Evolutionary conservation across 2,113 vertebrate species (phyloP).

Genomic region (Chiloscyllium plagiosum): DNA sequence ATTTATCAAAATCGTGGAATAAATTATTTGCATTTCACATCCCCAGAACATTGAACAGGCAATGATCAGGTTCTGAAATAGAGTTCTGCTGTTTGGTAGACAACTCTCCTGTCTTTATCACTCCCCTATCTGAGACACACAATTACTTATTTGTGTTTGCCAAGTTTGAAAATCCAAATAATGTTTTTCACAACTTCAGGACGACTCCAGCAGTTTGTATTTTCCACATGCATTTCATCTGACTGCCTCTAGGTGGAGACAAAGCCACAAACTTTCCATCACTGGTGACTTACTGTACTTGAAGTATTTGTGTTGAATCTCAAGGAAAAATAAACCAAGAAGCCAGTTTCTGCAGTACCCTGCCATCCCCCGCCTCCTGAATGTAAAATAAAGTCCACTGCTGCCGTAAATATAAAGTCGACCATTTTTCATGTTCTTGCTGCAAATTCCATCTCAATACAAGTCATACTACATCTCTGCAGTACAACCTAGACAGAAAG

Average conservation of each 20-base stretch:
- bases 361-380: too few relatives aligned
- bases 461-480: background rate
- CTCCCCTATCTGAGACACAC: background rate
- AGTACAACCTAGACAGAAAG: background rate
- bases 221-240: constrained; percentile 4
- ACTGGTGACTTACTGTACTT: background rate
- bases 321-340: background rate
- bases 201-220: background rate
- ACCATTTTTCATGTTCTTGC: background rate
- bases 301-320: background rate
- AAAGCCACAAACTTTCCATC: constrained; percentile 14
- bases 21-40: background rate
- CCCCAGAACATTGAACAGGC: background rate
- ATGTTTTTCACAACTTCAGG: background rate
- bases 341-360: background rate
- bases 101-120: background rate
- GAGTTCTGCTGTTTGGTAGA: background rate
- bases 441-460: background rate
- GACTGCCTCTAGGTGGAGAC: constrained; percentile 29
- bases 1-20: background rate
- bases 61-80: background rate
- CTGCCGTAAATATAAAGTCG: background rate
- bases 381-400: background rate
- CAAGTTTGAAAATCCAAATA: background rate
- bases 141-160: background rate